These are phyloP conservation scores for Elachura formosa DNA, from an alignment of 2,113 vertebrate genomes.

Conservation along the genomic window DNA sequence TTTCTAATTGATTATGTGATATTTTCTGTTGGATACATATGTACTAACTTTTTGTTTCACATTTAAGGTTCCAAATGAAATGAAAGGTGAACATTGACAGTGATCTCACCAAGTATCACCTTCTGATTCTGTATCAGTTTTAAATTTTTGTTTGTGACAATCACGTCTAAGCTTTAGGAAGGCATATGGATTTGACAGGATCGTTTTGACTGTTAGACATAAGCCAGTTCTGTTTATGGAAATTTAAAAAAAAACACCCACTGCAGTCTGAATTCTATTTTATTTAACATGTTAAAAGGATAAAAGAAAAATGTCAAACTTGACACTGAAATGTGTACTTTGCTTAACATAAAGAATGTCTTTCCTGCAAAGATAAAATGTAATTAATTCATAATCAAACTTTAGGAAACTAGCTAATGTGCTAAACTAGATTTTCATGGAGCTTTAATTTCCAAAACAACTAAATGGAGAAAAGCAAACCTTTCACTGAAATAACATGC, in stretches of 20 bases:
- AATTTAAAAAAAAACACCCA: background rate
- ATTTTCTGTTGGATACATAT: background rate
- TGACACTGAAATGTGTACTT: constrained; percentile 8
- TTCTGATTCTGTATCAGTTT: background rate
- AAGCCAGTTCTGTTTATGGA: background rate
- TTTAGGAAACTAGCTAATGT: background rate
- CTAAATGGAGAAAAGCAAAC: background rate
- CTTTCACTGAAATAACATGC: background rate
- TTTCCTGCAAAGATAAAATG: background rate
- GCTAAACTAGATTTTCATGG: background rate
- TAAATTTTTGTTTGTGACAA: background rate
- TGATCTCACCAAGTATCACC: background rate
- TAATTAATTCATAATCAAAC: background rate
- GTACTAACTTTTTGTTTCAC: background rate
- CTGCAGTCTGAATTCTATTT: background rate
- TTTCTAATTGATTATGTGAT: background rate
- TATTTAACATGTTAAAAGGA: constrained; percentile 15
- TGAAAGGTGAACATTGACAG: background rate
- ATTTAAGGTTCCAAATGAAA: background rate
- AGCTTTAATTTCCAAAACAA: background rate
- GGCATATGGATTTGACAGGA: background rate
- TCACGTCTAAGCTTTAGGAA: background rate
- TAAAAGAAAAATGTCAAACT: background rate
- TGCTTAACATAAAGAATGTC: background rate
- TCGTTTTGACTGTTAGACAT: background rate